Conservation (phyloP, 2,888 invertebrate species). For the Anticlea derivata region DNA sequence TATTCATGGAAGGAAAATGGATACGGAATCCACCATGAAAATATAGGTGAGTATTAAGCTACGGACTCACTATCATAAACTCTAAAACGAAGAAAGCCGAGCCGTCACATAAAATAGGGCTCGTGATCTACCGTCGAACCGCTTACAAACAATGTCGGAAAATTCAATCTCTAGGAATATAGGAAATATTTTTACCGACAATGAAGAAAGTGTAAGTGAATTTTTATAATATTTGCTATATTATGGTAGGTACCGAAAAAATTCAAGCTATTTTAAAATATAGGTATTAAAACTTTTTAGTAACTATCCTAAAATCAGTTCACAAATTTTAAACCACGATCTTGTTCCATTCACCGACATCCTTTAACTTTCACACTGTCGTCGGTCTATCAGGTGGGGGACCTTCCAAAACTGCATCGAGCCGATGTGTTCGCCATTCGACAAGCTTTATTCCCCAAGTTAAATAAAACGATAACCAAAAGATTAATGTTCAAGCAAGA, state of each 20-base stretch:
- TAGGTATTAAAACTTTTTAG: too few relatives aligned
- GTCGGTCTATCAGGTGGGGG: too few relatives aligned
- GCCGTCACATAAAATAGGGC: constrained; percentile 15
- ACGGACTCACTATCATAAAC: constrained; percentile 14
- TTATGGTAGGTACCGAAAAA: too few relatives aligned
- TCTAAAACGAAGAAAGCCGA: constrained; percentile 12
- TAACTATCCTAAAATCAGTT: too few relatives aligned
- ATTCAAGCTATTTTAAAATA: too few relatives aligned
- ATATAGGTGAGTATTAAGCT: constrained; percentile 8
- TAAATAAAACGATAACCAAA: background rate
- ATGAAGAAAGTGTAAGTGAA: constrained; percentile 73
- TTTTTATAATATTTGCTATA: constrained; percentile 15
- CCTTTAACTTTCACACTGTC: too few relatives aligned
- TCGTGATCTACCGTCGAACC: constrained; percentile 21
- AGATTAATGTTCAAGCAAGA: constrained; percentile 13
- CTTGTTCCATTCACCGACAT: too few relatives aligned
- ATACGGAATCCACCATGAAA: background rate
- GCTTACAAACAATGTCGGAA: constrained; percentile 35
- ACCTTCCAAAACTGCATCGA: too few relatives aligned
- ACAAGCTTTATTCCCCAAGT: too few relatives aligned
- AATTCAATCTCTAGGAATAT: constrained; percentile 73
- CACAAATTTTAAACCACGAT: too few relatives aligned
- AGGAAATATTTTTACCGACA: constrained; percentile 80
- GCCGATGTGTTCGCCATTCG: too few relatives aligned
- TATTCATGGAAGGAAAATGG: background rate